A percentile compares a stretch with the other conserved stretches of the same genome.
Evolutionary conservation across 1,140 invertebrate genomes (phyloP).

Genomic region (Linepithema humile): DNA sequence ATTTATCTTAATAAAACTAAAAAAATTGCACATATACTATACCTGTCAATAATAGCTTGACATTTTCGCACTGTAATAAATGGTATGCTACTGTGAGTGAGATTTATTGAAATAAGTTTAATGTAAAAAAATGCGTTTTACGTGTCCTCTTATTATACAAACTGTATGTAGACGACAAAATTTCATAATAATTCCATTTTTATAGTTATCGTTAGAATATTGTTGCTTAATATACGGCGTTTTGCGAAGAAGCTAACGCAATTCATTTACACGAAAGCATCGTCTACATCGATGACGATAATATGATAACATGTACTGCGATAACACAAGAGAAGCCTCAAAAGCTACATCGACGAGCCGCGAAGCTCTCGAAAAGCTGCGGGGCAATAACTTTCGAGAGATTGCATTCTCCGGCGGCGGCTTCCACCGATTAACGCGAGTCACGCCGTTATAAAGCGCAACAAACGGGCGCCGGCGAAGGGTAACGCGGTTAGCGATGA

Average conservation of each 20-base stretch:
- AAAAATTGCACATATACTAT: too few relatives aligned
- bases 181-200: too few relatives aligned
- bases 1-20: too few relatives aligned
- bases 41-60: too few relatives aligned
- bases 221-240: not conserved
- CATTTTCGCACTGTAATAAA: too few relatives aligned
- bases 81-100: too few relatives aligned
- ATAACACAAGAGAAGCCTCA: not conserved
- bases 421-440: constrained; percentile 25
- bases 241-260: not conserved
- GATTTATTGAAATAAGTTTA: too few relatives aligned
- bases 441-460: constrained; percentile 19
- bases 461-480: not conserved
- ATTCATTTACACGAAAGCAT: not conserved
- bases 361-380: constrained; percentile 14
- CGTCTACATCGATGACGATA: not conserved
- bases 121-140: too few relatives aligned
- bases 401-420: not conserved
- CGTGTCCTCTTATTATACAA: too few relatives aligned
- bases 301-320: not conserved
- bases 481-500: constrained; percentile 46
- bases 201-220: not conserved
- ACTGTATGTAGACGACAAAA: too few relatives aligned
- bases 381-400: constrained; percentile 1
- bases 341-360: not conserved